Percentiles rank a stretch among this genome's conserved stretches.
Conservation (phyloP, 2,113 vertebrate species). For the Pundamilia nyererei region DNA sequence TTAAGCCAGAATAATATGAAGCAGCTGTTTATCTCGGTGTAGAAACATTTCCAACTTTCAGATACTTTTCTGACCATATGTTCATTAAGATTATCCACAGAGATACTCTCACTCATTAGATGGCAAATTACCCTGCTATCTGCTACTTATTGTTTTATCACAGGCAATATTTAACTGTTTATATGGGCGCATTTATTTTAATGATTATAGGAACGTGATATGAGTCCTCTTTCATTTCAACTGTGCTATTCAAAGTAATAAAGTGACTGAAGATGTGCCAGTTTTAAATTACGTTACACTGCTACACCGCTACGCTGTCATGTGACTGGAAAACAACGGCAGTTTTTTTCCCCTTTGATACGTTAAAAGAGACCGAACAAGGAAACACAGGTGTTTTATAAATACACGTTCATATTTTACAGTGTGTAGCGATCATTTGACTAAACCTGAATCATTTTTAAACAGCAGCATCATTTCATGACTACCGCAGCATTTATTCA, state of each 20-base stretch:
- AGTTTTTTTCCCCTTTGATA: background rate
- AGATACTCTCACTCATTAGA: conserved; percentile 38
- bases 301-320: background rate
- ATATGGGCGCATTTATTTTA: background rate
- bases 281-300: background rate
- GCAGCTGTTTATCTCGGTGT: conserved; percentile 23
- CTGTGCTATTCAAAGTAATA: background rate
- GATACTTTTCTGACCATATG: conserved; percentile 41
- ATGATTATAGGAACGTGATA: background rate
- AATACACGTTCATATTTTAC: background rate
- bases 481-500: conserved; percentile 66
- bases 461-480: conserved; percentile 35
- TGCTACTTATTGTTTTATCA: conserved; percentile 6
- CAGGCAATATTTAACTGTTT: background rate
- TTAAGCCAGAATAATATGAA: conserved; percentile 28
- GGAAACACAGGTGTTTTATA: background rate
- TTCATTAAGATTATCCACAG: conserved; percentile 25
- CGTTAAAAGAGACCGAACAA: background rate
- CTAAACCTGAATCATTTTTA: background rate
- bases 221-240: background rate
- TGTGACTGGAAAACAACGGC: background rate
- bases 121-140: conserved; percentile 34
- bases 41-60: conserved; percentile 34
- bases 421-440: conserved; percentile 1
- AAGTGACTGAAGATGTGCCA: background rate